A percentile compares a stretch with the other conserved stretches of the same genome.
Evolutionary conservation across 2,888 invertebrate genomes (phyloP).

Genomic region (Pristionchus fissidentatus): DNA sequence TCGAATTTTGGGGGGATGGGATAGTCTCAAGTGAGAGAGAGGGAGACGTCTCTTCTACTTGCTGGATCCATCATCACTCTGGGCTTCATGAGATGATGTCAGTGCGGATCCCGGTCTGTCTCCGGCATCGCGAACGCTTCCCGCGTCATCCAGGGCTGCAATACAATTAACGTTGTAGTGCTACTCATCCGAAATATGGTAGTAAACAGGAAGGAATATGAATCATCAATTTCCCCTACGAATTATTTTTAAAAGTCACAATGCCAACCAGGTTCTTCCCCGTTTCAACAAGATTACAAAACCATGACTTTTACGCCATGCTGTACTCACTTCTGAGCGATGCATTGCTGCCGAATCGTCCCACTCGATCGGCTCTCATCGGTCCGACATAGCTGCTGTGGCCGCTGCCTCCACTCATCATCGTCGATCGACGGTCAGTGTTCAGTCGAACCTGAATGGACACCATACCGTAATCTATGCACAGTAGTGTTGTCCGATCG

Average conservation of each 20-base stretch:
- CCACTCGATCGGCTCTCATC: background rate
- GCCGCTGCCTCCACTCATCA: background rate
- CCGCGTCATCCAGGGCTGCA: background rate
- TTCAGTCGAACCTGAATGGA: slow-evolving; percentile 49
- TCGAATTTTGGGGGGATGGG: too few relatives aligned
- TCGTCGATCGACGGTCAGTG: slow-evolving; percentile 29
- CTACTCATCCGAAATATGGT: too few relatives aligned
- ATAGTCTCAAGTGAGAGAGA: background rate
- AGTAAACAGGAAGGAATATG: too few relatives aligned
- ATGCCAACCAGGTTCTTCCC: too few relatives aligned
- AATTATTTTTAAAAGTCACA: too few relatives aligned
- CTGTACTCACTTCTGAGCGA: slow-evolving; percentile 45
- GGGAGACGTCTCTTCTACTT: background rate
- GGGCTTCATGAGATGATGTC: slow-evolving; percentile 28
- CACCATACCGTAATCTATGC: slow-evolving; percentile 37
- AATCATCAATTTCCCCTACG: too few relatives aligned
- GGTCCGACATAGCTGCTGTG: background rate
- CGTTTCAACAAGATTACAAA: too few relatives aligned
- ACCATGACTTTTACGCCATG: too few relatives aligned
- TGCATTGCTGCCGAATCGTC: slow-evolving; percentile 31
- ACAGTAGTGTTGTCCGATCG: too few relatives aligned
- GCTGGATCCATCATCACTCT: slow-evolving; percentile 26
- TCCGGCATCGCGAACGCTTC: slow-evolving; percentile 16
- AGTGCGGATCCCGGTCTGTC: slow-evolving; percentile 43
- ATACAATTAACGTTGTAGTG: too few relatives aligned